These are phyloP conservation scores for Drosophila leonis DNA, from an alignment of 2,888 invertebrate genomes.

Conservation along the genomic window DNA sequence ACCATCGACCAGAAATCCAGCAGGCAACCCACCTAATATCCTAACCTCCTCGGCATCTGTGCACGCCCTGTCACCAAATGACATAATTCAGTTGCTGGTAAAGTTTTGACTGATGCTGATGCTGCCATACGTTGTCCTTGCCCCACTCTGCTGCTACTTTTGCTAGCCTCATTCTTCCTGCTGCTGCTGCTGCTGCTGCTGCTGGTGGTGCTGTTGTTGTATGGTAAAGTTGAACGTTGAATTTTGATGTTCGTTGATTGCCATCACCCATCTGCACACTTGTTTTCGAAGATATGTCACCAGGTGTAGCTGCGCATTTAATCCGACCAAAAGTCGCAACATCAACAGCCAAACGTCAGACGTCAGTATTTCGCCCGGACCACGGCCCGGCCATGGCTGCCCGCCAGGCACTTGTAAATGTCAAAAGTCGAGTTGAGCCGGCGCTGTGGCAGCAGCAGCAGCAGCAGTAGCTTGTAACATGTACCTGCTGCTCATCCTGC, in stretches of 20 bases:
- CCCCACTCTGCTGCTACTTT: constrained; percentile 20
- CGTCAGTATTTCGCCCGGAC: constrained; percentile 29
- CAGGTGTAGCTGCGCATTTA: constrained; percentile 80
- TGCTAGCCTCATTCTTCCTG: not conserved
- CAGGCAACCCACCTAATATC: constrained; percentile 4
- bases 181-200: constrained; percentile 8
- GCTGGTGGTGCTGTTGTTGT: constrained; percentile 19
- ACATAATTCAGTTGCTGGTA: constrained; percentile 81
- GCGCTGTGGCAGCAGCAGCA: constrained; percentile 4
- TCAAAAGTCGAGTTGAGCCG: constrained; percentile 54
- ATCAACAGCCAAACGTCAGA: constrained; percentile 71
- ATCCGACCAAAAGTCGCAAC: constrained; percentile 80
- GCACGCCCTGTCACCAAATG: constrained; percentile 70
- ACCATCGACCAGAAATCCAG: constrained; percentile 9
- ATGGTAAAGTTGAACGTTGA: constrained; percentile 71
- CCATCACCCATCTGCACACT: constrained; percentile 69
- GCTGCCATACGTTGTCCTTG: constrained; percentile 45
- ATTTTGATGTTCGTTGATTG: constrained; percentile 80
- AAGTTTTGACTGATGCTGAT: constrained; percentile 80
- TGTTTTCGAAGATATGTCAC: constrained; percentile 75
- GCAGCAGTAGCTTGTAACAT: constrained; percentile 49
- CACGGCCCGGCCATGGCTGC: constrained; percentile 47
- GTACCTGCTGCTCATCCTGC: constrained; percentile 39
- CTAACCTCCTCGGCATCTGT: constrained; percentile 46
- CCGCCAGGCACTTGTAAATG: constrained; percentile 62